Evolutionary conservation across 2,797 vertebrate genomes (phyloP).

Genomic region (Sebastes taczanowskii): DNA sequence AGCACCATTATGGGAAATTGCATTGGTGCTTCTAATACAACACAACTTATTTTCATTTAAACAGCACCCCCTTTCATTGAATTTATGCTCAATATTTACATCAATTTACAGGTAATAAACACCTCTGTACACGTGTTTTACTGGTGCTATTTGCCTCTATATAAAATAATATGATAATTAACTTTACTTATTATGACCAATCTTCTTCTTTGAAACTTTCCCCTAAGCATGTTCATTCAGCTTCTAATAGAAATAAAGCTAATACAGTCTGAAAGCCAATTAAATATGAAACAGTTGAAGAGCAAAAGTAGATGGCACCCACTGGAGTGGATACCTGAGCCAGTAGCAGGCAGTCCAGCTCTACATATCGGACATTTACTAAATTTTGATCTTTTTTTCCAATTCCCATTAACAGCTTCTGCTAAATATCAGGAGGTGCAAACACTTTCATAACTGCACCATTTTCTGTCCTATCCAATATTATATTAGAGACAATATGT

Average conservation of each 20-base stretch:
- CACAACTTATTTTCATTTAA: constrained; percentile 4
- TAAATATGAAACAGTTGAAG: constrained; percentile 17
- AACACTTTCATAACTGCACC: neutral
- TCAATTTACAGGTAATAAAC: neutral
- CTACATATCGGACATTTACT: neutral
- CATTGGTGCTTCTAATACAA: neutral
- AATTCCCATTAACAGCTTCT: neutral
- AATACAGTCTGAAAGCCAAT: constrained; percentile 14
- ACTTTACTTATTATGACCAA: neutral
- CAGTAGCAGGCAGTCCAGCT: neutral
- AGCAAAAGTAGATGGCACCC: neutral
- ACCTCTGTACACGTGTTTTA: neutral
- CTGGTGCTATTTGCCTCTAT: neutral
- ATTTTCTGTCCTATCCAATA: neutral
- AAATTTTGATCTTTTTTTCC: neutral
- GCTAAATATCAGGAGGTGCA: neutral
- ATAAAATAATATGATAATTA: neutral
- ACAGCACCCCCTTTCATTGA: neutral
- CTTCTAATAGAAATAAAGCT: constrained; percentile 12
- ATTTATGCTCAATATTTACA: neutral
- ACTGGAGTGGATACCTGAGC: neutral
- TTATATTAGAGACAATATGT: neutral
- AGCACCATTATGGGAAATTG: constrained; percentile 2
- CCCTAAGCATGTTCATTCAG: neutral
- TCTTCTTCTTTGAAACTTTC: neutral